A percentile compares a stretch with the other conserved stretches of the same genome.
These are phyloP conservation scores for Stegodyphus dumicola DNA, from an alignment of 1,140 invertebrate species.

Conservation along the genomic window DNA sequence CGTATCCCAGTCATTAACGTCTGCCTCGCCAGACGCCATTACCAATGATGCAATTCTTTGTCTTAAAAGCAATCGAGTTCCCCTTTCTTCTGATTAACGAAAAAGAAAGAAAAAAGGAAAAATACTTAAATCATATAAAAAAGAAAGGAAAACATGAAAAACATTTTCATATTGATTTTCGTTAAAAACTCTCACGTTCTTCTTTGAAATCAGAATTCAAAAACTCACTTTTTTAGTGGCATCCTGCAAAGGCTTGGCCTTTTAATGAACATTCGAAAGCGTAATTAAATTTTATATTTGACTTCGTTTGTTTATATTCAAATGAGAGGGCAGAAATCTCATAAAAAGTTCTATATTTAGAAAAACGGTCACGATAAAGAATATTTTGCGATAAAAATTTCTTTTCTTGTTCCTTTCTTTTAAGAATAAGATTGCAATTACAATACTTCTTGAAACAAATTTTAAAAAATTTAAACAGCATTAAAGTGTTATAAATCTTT, in stretches of 20 bases:
- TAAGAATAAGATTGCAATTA: neutral
- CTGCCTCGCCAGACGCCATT: no score
- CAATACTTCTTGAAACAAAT: neutral
- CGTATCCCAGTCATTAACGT: no score
- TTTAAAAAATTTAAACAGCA: neutral
- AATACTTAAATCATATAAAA: neutral
- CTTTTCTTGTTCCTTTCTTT: neutral
- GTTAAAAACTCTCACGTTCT: slow-evolving; percentile 27
- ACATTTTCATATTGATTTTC: slow-evolving; percentile 45
- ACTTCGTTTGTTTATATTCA: slow-evolving; percentile 54
- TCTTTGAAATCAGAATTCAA: slow-evolving; percentile 40
- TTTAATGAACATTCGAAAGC: slow-evolving; percentile 47
- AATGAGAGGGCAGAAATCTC: slow-evolving; percentile 18
- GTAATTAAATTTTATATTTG: slow-evolving; percentile 59
- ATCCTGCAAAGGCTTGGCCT: slow-evolving; percentile 7
- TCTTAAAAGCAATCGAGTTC: no score
- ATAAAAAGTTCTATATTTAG: slow-evolving; percentile 33
- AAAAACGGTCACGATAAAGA: slow-evolving; percentile 31
- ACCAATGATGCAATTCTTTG: no score
- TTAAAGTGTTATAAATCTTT: neutral
- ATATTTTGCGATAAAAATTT: neutral
- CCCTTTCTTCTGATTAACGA: no score
- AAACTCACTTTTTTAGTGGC: slow-evolving; percentile 21
- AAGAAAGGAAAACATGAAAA: slow-evolving; percentile 4
- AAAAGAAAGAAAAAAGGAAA: no score